A percentile compares a stretch with the other conserved stretches of the same genome.
Evolutionary conservation across 2,888 invertebrate genomes (phyloP).

Genomic region (Alloplasta piceator): DNA sequence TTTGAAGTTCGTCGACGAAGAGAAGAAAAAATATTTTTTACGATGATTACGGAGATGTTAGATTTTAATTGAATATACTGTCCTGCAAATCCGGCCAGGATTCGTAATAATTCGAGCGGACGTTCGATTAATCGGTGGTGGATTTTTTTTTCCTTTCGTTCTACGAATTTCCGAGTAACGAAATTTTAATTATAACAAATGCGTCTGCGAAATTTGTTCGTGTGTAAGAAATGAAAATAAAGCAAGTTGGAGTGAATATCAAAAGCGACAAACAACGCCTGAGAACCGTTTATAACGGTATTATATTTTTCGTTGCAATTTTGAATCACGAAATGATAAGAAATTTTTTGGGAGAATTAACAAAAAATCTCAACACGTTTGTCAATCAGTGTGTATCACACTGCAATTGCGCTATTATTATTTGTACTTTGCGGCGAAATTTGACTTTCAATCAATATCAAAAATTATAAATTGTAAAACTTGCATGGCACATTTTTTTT

Average conservation of each 20-base stretch:
- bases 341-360: not conserved
- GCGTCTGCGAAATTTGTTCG: too few relatives aligned
- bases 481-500: slow-evolving; percentile 18
- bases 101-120: slow-evolving; percentile 17
- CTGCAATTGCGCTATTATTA: slow-evolving; percentile 3
- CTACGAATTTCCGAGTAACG: not conserved
- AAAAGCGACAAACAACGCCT: too few relatives aligned
- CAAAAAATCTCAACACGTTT: slow-evolving; percentile 15
- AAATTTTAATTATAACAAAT: not conserved
- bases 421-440: slow-evolving; percentile 6
- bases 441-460: slow-evolving; percentile 14
- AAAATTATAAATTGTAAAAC: not conserved
- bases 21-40: slow-evolving; percentile 55
- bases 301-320: not conserved
- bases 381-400: slow-evolving; percentile 4
- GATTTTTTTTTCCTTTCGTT: slow-evolving; percentile 14
- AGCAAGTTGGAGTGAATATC: too few relatives aligned
- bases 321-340: not conserved
- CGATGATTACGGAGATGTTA: slow-evolving; percentile 17
- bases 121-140: slow-evolving; percentile 52
- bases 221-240: too few relatives aligned
- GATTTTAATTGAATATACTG: slow-evolving; percentile 38
- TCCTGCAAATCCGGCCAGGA: slow-evolving; percentile 35
- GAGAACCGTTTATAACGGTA: not conserved
- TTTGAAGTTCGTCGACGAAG: slow-evolving; percentile 22